Percentiles rank a stretch among this genome's conserved stretches.
These are phyloP conservation scores for Sclerurus mexicanus DNA, from an alignment of 2,113 vertebrate species.

Conservation along the genomic window DNA sequence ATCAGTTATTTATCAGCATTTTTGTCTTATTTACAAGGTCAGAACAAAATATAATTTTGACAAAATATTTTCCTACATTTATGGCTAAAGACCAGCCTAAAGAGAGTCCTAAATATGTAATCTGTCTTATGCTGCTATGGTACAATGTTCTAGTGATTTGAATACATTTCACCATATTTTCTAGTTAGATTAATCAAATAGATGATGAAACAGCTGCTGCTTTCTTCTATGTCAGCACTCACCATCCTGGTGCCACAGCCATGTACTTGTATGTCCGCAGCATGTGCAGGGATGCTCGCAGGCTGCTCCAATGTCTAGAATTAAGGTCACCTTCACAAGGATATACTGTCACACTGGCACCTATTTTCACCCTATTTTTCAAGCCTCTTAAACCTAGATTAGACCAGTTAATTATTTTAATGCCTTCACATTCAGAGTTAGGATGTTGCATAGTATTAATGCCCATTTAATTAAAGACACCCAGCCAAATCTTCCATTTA, in stretches of 20 bases:
- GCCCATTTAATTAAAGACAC: slow-evolving; percentile 58
- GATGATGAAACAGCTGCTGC: background rate
- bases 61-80: background rate
- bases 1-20: background rate
- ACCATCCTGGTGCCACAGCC: background rate
- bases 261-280: background rate
- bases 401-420: slow-evolving; percentile 65
- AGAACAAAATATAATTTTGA: background rate
- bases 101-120: background rate
- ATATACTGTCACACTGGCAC: background rate
- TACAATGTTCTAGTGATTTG: background rate
- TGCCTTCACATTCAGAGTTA: slow-evolving; percentile 33
- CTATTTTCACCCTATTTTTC: slow-evolving; percentile 49
- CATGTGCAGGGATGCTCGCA: background rate
- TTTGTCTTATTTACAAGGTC: background rate
- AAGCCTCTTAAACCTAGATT: slow-evolving; percentile 57
- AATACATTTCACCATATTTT: background rate
- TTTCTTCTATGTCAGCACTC: background rate
- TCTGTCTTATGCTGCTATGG: background rate
- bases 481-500: slow-evolving; percentile 60
- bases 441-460: slow-evolving; percentile 48
- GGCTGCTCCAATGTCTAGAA: background rate
- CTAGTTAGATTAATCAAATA: background rate
- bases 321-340: slow-evolving; percentile 50
- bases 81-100: background rate